Percentiles rank a stretch among this genome's conserved stretches.
Conservation (phyloP, 2,888 invertebrate species). For the Aporophyla lueneburgensis region DNA sequence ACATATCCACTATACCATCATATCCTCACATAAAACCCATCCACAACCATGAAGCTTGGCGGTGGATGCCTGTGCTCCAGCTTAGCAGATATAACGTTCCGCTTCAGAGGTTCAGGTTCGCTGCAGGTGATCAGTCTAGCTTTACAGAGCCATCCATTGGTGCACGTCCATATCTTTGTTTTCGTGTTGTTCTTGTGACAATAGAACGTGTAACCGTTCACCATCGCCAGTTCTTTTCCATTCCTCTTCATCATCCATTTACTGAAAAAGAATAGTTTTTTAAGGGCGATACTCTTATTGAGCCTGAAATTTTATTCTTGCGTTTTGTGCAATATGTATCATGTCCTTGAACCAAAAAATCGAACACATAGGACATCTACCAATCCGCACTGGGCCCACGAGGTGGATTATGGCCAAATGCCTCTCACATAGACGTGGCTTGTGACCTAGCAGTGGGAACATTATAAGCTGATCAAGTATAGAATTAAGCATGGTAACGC, state of each 20-base stretch:
- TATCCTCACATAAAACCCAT: constrained; percentile 68
- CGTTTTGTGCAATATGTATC: background rate
- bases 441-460: too few relatives aligned
- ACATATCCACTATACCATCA: constrained; percentile 26
- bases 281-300: too few relatives aligned
- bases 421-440: too few relatives aligned
- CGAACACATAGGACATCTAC: too few relatives aligned
- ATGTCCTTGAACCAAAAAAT: too few relatives aligned
- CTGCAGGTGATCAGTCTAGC: constrained; percentile 66
- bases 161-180: constrained; percentile 71
- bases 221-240: constrained; percentile 68
- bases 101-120: constrained; percentile 26
- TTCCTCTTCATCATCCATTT: constrained; percentile 61
- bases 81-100: constrained; percentile 69
- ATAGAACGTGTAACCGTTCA: constrained; percentile 73
- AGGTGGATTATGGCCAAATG: too few relatives aligned
- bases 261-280: constrained; percentile 46
- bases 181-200: constrained; percentile 58
- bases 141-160: constrained; percentile 70
- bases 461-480: background rate
- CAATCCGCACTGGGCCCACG: too few relatives aligned
- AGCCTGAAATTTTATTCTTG: background rate
- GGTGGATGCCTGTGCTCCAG: constrained; percentile 85
- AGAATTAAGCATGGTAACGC: too few relatives aligned
- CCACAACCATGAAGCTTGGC: constrained; percentile 62